phyloP scores from a whole-genome alignment of 2,113 vertebrate genomes.

The Erythrolamprus reginae region DNA sequence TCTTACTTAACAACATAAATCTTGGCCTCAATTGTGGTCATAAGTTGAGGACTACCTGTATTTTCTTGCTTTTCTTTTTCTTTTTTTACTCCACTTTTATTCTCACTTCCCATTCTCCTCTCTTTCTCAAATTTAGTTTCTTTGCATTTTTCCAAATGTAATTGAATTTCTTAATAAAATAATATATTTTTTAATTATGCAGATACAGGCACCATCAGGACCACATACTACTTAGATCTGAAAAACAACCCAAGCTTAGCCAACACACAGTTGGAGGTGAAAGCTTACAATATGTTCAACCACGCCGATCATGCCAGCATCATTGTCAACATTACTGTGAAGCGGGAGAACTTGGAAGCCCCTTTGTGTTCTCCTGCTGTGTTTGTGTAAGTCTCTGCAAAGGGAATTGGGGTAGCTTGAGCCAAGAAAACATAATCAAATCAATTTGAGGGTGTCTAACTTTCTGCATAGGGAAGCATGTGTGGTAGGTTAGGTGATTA shows the following conservation, averaged over 20 bases:
- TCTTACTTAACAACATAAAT: no score
- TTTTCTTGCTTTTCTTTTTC: neutral
- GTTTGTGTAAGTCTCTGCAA: conserved; percentile 39
- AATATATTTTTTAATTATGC: neutral
- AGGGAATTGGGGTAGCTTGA: neutral
- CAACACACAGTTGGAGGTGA: conserved; percentile 33
- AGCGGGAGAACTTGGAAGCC: conserved; percentile 12
- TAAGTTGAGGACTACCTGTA: no score
- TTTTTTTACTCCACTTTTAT: neutral
- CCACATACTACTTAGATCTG: conserved; percentile 46
- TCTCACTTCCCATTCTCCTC: neutral
- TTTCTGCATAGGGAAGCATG: neutral
- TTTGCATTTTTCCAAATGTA: neutral
- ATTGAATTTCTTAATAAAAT: neutral
- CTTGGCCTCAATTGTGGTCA: no score
- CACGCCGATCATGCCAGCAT: neutral
- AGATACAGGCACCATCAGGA: conserved; percentile 63
- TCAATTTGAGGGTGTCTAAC: neutral
- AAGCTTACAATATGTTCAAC: conserved; percentile 51
- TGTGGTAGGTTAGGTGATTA: neutral
- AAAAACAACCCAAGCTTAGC: neutral
- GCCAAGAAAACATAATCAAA: neutral
- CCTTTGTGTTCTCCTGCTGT: conserved; percentile 63
- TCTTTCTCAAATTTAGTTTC: neutral
- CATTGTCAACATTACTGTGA: conserved; percentile 50